phyloP scores from a whole-genome alignment of 2,113 vertebrate species.

The Plecotus auritus region DNA sequence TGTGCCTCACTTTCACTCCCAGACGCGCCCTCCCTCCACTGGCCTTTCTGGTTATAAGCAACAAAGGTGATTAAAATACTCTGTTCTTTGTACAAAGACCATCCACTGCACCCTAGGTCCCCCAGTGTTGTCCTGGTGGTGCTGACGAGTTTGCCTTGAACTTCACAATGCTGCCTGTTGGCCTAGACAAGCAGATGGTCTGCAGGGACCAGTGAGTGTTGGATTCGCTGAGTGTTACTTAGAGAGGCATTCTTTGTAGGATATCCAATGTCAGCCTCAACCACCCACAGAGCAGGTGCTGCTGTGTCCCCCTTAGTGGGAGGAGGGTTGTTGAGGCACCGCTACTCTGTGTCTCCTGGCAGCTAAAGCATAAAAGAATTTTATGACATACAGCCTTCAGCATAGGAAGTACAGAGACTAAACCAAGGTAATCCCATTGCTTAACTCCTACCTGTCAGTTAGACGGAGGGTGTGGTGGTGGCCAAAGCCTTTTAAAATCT shows the following conservation, averaged over 20 bases:
- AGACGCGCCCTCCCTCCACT: not conserved
- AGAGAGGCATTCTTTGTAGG: not conserved
- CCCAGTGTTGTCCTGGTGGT: not conserved
- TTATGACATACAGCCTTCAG: not conserved
- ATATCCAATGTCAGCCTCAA: not conserved
- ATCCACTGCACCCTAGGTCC: fast-evolving
- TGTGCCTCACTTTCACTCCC: not conserved
- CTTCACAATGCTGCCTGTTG: not conserved
- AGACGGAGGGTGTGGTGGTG: too few species aligned
- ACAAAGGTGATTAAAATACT: not conserved
- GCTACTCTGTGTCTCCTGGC: not conserved
- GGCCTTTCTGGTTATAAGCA: not conserved
- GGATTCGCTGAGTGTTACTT: not conserved
- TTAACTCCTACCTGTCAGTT: not conserved
- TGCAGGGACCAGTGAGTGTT: not conserved
- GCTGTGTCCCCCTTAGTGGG: not conserved
- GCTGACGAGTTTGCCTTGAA: not conserved
- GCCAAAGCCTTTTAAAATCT: not conserved
- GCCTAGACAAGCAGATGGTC: not conserved
- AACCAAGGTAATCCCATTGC: not conserved
- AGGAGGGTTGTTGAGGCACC: not conserved
- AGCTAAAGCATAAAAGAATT: not conserved
- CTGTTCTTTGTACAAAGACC: not conserved
- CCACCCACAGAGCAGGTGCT: not conserved
- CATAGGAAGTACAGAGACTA: not conserved